Percentiles rank a stretch among this genome's conserved stretches.
These are phyloP conservation scores for Danio jaintianensis DNA, from an alignment of 2,797 vertebrate species.

Conservation along the genomic window DNA sequence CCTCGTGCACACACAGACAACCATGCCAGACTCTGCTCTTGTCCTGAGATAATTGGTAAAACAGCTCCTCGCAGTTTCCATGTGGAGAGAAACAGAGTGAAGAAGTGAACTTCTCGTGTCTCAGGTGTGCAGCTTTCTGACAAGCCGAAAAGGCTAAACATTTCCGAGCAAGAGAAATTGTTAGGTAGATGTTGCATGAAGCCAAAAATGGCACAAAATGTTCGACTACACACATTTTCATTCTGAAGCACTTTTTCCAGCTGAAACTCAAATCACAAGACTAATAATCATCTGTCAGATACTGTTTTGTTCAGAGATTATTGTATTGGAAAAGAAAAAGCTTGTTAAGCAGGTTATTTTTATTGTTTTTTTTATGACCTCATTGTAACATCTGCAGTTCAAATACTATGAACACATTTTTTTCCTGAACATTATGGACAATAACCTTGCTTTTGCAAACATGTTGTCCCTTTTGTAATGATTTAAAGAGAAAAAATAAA, in stretches of 20 bases:
- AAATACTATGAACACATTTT: too few species aligned
- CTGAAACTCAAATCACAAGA: background rate
- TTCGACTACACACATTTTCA: background rate
- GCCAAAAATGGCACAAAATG: background rate
- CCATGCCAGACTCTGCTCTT: conserved; percentile 12
- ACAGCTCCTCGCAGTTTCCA: background rate
- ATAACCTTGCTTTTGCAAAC: too few species aligned
- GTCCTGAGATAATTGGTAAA: conserved; percentile 38
- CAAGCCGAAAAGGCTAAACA: background rate
- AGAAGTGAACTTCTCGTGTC: background rate
- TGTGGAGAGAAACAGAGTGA: background rate
- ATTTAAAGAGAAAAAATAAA: too few species aligned
- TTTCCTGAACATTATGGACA: too few species aligned
- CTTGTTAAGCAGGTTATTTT: background rate
- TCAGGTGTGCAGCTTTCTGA: conserved; percentile 5
- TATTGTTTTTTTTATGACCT: background rate
- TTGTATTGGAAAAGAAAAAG: background rate
- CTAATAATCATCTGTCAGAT: background rate
- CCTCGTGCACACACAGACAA: conserved; percentile 15
- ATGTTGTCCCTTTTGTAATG: too few species aligned
- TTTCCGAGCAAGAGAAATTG: background rate
- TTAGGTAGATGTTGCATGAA: background rate
- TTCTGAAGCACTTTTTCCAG: background rate
- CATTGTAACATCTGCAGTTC: background rate
- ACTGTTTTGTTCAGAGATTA: background rate